These are phyloP conservation scores for Bathynomus jamesi DNA, from an alignment of 1,140 invertebrate genomes.

Conservation along the genomic window DNA sequence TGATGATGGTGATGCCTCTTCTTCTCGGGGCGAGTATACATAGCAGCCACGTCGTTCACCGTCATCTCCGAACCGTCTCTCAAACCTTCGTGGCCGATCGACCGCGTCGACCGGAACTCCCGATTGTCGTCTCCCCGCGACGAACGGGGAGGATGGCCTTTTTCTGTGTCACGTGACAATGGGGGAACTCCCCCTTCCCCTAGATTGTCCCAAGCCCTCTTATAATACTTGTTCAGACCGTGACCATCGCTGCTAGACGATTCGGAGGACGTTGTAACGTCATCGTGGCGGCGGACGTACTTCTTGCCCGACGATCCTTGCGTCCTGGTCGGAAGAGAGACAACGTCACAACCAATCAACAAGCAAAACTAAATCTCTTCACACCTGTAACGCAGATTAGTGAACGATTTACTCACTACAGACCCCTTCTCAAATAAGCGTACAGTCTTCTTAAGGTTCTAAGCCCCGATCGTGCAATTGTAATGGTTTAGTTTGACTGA, in stretches of 20 bases:
- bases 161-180: constrained; percentile 43
- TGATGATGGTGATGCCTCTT: constrained; percentile 74
- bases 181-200: constrained; percentile 58
- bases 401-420: too few species aligned
- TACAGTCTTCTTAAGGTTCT: too few species aligned
- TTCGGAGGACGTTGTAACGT: constrained; percentile 41
- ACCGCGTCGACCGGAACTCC: constrained; percentile 38
- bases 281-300: constrained; percentile 40
- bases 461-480: too few species aligned
- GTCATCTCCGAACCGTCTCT: constrained; percentile 72
- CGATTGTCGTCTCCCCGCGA: constrained; percentile 52
- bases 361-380: too few species aligned
- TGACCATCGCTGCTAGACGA: constrained; percentile 66
- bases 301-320: constrained; percentile 39
- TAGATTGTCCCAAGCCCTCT: constrained; percentile 84
- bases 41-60: constrained; percentile 59
- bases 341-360: constrained; percentile 32
- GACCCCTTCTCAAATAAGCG: too few species aligned
- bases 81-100: constrained; percentile 50
- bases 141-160: constrained; percentile 48
- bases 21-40: constrained; percentile 55
- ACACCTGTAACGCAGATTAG: too few species aligned
- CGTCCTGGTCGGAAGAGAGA: constrained; percentile 36
- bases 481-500: too few species aligned
- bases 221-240: constrained; percentile 73